Base-by-base conservation (phyloP, 2,888 invertebrate genomes). In the Oconnorella tubifera region DNA sequence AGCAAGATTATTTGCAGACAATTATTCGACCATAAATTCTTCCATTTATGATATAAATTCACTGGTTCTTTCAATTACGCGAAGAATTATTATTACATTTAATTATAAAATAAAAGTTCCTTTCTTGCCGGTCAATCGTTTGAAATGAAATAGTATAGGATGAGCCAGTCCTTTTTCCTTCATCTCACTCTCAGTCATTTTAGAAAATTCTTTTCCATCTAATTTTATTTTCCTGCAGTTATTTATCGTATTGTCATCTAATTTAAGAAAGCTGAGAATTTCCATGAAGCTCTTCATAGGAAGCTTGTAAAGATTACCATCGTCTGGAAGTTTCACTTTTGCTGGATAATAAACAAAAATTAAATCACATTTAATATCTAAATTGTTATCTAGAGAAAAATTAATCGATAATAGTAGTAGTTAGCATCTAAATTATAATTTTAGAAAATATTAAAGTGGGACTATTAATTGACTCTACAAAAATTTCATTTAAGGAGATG, bases 201-300 rank as follows among this genome's bases (percentile, higher is more conserved):
- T 73, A 1, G 77, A 74, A 66, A 80, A 80, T 62, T 73, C 75
- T 53, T 75, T 75, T 6, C 80, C 80, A 65, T 79, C 78, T 4
- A 80, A 71, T 57, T 73, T 56, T 4, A 56, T 19, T 27, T 63
- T 70, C 25, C 62, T 40, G 51, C 68, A 68, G 1, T 19, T 40
- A 27, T 63, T 48, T 3, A 70, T 58, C 6, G 48, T 57, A 14
- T 53, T 61, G 56, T 78, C 77, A 19, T 75, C 75, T 2, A 79
- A 60, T 6, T 73, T 72, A 67, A 80, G 65, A 63, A 75, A 73
- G 33, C 73, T 70, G 23, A 80, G 70, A 64, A 80, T 77, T 60
- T 76, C 77, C 3, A 72, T 70, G 70, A 80, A 75, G 63, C 76
- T 76, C 70, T 77, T 77, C 28, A 70, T 70, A 1, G 75, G 73